Evolutionary conservation across 2,113 vertebrate genomes (phyloP), one percentile per base, ranked within the genome.

Genomic region (Spilogale gracilis): DNA sequence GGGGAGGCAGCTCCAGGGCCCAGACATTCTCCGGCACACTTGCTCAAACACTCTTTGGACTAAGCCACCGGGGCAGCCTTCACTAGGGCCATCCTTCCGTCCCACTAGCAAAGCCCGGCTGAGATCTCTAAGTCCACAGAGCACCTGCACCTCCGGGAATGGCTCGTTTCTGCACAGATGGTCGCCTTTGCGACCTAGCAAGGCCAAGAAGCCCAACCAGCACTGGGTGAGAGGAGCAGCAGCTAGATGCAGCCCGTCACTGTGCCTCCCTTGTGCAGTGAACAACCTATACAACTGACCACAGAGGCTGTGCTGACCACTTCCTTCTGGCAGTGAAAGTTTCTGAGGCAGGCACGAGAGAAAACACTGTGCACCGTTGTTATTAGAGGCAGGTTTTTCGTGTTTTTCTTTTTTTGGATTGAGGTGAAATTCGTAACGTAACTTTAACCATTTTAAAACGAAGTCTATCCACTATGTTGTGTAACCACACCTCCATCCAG

Each of bases 111-210:
- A 30, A 11, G 10, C n/a, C 63, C 9, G 54, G 0, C 16, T 3
- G 9, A 30, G 63, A 5, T 7, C 13, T 52, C 17, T 11, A 54
- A 11, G 14, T 25, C 12, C 45, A 21, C 30, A 27, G 23, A 56
- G 4, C 45, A 16, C 58, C 18, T 0, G 20, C 5, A 25, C 45
- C 16, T 0, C 4, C 0, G 1, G 25, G 58, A 76, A 20, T 0
- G 0, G 25, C 71, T 0, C 27, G 0, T 11, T 45, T 6, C 48
- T 16, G 30, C 9, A 7, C 45, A 18, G n/a, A 6, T 0, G 61
- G 30, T 10, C 9, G 0, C 52, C 1, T 16, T 0, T 17, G 76
- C 38, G 38, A 38, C 58, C 25, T 5, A 7, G 13, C 6, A 18
- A 21, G 10, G 18, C 9, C 9, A 6, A 25, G 25, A 83, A 45